phyloP scores from a whole-genome alignment of 2,797 vertebrate genomes.

The Tarsius wallacei region DNA sequence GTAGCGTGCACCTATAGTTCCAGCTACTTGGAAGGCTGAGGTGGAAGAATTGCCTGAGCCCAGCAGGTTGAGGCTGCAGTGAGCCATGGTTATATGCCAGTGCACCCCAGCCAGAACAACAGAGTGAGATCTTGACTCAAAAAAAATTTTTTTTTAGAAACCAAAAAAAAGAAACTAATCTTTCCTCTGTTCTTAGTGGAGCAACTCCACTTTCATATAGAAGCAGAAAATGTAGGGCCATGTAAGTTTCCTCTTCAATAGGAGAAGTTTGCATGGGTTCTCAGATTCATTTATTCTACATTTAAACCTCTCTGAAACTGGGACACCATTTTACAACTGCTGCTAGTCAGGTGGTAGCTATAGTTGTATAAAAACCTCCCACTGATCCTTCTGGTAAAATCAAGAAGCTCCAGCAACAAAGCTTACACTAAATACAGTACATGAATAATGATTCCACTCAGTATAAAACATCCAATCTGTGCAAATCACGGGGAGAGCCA shows the following conservation, averaged over 20 bases:
- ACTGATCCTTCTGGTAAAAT: not conserved
- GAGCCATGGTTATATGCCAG: too few relatives aligned
- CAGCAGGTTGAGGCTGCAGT: too few relatives aligned
- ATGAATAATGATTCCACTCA: not conserved
- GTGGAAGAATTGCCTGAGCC: too few relatives aligned
- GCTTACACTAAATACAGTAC: not conserved
- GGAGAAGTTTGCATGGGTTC: not conserved
- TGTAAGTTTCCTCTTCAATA: not conserved
- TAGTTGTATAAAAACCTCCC: not conserved
- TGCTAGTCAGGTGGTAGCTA: not conserved
- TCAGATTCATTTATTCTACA: not conserved
- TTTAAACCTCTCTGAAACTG: not conserved
- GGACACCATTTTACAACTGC: not conserved
- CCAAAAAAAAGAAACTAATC: not conserved
- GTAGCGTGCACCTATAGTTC: too few relatives aligned
- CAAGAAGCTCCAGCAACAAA: not conserved
- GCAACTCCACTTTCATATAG: not conserved
- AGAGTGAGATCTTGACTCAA: too few relatives aligned
- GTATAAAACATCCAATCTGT: not conserved
- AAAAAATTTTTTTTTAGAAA: too few relatives aligned
- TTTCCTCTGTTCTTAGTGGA: not conserved
- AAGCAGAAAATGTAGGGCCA: not conserved
- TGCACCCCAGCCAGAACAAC: too few relatives aligned
- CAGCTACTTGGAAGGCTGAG: too few relatives aligned
- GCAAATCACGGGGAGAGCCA: not conserved